Percentiles rank a stretch among this genome's conserved stretches.
phyloP scores from a whole-genome alignment of 2,113 vertebrate genomes.

The Crotophaga sulcirostris region DNA sequence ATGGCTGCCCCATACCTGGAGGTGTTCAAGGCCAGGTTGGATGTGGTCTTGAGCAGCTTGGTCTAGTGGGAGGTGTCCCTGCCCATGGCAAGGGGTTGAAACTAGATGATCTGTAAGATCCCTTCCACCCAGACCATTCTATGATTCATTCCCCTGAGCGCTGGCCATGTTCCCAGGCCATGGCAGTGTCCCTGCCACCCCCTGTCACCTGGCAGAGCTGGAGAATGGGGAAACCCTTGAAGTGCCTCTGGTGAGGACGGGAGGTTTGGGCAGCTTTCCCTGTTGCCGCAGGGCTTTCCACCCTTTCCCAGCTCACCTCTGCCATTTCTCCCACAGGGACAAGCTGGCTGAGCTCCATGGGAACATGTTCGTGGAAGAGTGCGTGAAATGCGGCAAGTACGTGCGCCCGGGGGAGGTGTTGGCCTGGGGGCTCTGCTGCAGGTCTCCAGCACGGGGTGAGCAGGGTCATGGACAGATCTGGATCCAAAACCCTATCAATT shows the following conservation, averaged over 20 bases:
- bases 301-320: not conserved
- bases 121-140: too few species aligned
- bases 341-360: conserved; percentile 93
- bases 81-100: too few species aligned
- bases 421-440: not conserved
- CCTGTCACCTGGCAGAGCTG: not conserved
- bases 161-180: not conserved
- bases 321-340: conserved; percentile 76
- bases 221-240: not conserved
- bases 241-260: not conserved
- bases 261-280: not conserved
- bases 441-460: rapidly evolving
- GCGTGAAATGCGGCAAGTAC: conserved; percentile 93
- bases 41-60: too few species aligned
- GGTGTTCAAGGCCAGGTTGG: too few species aligned
- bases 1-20: too few species aligned
- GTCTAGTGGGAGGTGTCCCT: too few species aligned
- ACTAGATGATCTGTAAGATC: too few species aligned
- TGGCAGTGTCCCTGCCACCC: not conserved
- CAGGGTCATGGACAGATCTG: not conserved
- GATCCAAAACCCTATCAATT: not conserved
- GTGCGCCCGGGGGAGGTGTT: not conserved
- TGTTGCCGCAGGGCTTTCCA: not conserved
- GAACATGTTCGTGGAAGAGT: conserved; percentile 99
- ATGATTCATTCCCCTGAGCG: not conserved